Base-by-base conservation (phyloP, 2,113 vertebrate genomes). In the Marmota flaviventris region DNA sequence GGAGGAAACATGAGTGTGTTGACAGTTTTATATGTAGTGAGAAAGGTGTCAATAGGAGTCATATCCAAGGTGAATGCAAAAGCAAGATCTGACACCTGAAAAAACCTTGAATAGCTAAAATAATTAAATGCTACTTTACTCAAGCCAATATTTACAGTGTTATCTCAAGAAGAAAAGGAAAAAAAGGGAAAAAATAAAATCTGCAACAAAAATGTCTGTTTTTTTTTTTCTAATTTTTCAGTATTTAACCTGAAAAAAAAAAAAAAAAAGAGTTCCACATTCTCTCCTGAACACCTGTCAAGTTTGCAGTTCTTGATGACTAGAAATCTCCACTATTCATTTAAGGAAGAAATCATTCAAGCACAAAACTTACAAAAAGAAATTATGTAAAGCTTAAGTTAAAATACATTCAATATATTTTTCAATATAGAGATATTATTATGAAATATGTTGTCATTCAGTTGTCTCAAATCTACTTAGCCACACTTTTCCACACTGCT, bases 391-490 rank as follows among this genome's bases (percentile, higher is more conserved):
- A 37, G 10, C 65, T 92, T 90, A 95, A 34, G 16, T 69, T 88
- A 17, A 93, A 93, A 85, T 70, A 16, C 51, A 88, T 77, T 89
- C 61, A 76, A 48, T 67, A 27, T 58, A 29, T 83, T 86, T 86
- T 94, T 91, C 45, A 91, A 17, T 39, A 29, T 69, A 63, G n/a
- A 69, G 16, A 56, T 76, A 87, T 72, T 79, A 63, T 84, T 85
- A 85, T 87, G 51, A 88, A 93, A 93, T 93, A 51, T 65, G 29
- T 22, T 45, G 34, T 85, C 75, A 82, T 88, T 90, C 42, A 84
- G 13, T 85, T 95, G 42, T 79, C 69, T 84, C 79, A 89, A 63
- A 93, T 69, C 12, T 93, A 93, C 39, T 93, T 85, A 86, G 67
- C 48, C 75, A 67, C 65, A 63, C 58, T 93, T 97, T 78, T 82